phyloP scores from a whole-genome alignment of 2,113 vertebrate genomes.

The Marmota flaviventris region DNA sequence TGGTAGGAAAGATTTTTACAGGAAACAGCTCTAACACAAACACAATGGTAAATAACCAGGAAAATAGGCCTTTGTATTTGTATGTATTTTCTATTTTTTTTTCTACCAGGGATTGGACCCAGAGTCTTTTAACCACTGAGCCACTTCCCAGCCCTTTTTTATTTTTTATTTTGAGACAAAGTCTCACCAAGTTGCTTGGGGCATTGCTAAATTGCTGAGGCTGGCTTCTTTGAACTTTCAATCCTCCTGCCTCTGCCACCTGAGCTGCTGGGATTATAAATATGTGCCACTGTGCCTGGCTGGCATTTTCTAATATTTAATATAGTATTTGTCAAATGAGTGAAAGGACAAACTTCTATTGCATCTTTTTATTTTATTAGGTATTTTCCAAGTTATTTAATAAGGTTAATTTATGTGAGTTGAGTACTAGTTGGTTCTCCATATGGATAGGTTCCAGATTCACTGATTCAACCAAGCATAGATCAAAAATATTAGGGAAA shows the following conservation, averaged over 20 bases:
- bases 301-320: constrained; percentile 14
- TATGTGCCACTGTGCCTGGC: too few relatives aligned
- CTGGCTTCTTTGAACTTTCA: too few relatives aligned
- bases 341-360: constrained; percentile 23
- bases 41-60: constrained; percentile 19
- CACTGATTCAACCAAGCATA: neutral
- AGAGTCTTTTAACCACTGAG: too few relatives aligned
- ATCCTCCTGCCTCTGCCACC: too few relatives aligned
- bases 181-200: too few relatives aligned
- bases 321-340: neutral
- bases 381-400: constrained; percentile 35
- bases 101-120: too few relatives aligned
- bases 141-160: too few relatives aligned
- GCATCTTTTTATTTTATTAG: constrained; percentile 39
- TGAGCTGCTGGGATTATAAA: too few relatives aligned
- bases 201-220: too few relatives aligned
- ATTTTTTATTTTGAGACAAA: too few relatives aligned
- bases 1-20: neutral
- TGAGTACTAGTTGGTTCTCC: neutral
- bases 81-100: neutral
- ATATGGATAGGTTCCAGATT: neutral
- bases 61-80: neutral
- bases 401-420: constrained; percentile 4
- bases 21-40: constrained; percentile 11
- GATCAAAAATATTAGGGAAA: neutral